Evolutionary conservation across 1,140 invertebrate species (phyloP).

Genomic region (Orussus abietinus): DNA sequence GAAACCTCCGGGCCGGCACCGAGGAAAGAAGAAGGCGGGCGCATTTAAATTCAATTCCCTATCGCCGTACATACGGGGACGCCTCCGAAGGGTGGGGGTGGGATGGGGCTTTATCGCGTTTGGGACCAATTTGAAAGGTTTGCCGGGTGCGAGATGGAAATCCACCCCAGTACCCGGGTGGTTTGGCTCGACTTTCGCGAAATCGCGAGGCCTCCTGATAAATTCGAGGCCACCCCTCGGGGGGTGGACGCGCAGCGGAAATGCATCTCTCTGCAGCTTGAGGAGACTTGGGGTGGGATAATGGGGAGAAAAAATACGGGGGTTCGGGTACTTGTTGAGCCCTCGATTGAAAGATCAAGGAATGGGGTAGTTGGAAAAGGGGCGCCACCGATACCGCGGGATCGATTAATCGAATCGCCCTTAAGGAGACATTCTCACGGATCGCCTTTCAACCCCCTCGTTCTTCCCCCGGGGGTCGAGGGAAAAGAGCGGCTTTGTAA

Average conservation of each 20-base stretch:
- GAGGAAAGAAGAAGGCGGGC: constrained; percentile 12
- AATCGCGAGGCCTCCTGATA: no score
- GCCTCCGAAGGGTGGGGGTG: constrained; percentile 7
- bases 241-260: no score
- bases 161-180: no score
- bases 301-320: no score
- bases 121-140: constrained; percentile 39
- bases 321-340: no score
- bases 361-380: no score
- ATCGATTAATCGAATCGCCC: constrained; percentile 24
- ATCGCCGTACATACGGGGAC: constrained; percentile 12
- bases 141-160: constrained; percentile 15
- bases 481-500: constrained; percentile 37
- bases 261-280: no score
- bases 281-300: no score
- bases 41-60: constrained; percentile 47
- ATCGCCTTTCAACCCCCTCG: constrained; percentile 7
- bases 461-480: constrained; percentile 6
- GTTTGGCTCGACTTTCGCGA: no score
- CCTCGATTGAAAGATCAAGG: no score
- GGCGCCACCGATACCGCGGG: constrained; percentile 13
- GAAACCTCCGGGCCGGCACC: constrained; percentile 15
- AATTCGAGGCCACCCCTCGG: no score
- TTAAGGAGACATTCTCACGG: constrained; percentile 17
- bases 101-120: constrained; percentile 39